Conservation (phyloP, 2,113 vertebrate species). For the Oncorhynchus clarkii region DNA sequence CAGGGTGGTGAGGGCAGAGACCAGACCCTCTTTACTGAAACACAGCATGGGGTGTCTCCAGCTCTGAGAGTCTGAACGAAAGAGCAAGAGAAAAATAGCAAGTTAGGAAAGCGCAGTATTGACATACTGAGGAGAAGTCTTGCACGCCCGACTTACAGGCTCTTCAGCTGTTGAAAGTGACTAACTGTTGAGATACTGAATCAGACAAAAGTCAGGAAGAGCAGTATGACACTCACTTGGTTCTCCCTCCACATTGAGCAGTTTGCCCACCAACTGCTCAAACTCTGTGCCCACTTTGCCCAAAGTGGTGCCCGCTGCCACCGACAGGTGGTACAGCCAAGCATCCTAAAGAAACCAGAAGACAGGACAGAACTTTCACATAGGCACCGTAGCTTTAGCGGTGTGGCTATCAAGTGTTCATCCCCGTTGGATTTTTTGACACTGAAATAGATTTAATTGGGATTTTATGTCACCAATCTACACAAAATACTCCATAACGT, state of each 20-base stretch:
- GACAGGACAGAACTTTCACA: neutral
- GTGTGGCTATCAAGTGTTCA: neutral
- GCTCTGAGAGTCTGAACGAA: constrained; percentile 80
- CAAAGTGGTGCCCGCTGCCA: constrained; percentile 84
- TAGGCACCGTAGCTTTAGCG: no score
- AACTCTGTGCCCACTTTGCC: constrained; percentile 92
- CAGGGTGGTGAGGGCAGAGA: constrained; percentile 89
- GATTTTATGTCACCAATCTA: no score
- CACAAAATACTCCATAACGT: no score
- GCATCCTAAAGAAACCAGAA: constrained; percentile 76
- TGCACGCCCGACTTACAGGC: no score
- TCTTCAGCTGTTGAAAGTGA: neutral
- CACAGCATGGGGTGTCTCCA: constrained; percentile 92
- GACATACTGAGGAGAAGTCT: neutral
- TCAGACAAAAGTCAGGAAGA: neutral
- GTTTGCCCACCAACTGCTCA: constrained; percentile 90
- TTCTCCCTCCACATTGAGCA: constrained; percentile 85
- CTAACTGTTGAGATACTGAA: neutral
- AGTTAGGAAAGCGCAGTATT: no score
- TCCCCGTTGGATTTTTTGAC: neutral
- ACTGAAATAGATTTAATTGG: no score
- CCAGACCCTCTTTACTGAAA: constrained; percentile 92
- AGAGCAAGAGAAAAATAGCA: neutral
- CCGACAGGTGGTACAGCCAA: constrained; percentile 92
- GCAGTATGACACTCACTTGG: constrained; percentile 72